These are phyloP conservation scores for Aphelenchoides bicaudatus DNA, from an alignment of 2,888 invertebrate genomes.

Conservation along the genomic window DNA sequence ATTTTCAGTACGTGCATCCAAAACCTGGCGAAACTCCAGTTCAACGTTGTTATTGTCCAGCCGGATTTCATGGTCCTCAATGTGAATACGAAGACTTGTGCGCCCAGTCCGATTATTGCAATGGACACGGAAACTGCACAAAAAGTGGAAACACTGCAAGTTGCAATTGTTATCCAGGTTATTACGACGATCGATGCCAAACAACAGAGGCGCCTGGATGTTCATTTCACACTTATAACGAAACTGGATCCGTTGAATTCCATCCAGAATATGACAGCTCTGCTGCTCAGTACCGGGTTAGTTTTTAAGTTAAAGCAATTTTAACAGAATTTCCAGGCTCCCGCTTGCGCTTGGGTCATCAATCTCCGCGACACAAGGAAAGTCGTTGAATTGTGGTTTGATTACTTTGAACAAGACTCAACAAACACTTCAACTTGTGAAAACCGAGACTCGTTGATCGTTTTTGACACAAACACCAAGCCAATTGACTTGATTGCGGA, in stretches of 20 bases:
- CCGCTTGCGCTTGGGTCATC: conserved; percentile 32
- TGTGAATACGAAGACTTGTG: conserved; percentile 26
- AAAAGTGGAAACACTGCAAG: conserved; percentile 16
- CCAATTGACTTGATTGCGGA: neutral
- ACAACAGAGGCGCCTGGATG: conserved; percentile 38
- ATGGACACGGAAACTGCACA: conserved; percentile 24
- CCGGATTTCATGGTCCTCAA: conserved; percentile 35
- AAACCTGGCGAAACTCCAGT: too few relatives aligned
- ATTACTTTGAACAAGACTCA: neutral
- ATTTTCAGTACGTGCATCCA: too few relatives aligned
- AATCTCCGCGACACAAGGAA: conserved; percentile 36
- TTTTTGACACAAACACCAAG: neutral
- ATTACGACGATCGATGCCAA: conserved; percentile 45
- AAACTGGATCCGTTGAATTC: conserved; percentile 26
- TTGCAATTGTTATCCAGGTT: conserved; percentile 44
- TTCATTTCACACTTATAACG: conserved; percentile 34
- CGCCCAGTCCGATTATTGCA: conserved; percentile 20
- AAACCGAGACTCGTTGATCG: neutral
- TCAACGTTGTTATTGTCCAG: conserved; percentile 44
- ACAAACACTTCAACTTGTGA: neutral
- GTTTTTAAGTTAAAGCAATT: too few relatives aligned
- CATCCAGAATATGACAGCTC: conserved; percentile 17
- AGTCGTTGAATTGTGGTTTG: conserved; percentile 17
- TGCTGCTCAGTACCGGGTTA: too few relatives aligned
- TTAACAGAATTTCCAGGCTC: too few relatives aligned